A percentile compares a stretch with the other conserved stretches of the same genome.
Conservation (phyloP, 2,113 vertebrate genomes). For the Callipepla squamata region DNA sequence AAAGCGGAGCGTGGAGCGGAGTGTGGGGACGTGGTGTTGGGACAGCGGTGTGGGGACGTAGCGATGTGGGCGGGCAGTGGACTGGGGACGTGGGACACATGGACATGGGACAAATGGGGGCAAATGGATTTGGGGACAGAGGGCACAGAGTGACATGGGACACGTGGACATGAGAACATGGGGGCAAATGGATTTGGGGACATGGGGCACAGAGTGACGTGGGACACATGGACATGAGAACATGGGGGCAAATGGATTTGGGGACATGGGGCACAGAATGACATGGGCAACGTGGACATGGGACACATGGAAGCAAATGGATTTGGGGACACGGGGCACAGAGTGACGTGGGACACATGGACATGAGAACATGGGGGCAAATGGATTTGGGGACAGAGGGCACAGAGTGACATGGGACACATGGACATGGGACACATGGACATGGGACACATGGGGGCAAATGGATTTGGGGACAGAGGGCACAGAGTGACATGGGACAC, state of each 20-base stretch:
- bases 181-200: too few relatives aligned
- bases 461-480: not conserved
- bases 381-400: not conserved
- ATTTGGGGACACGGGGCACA: too few relatives aligned
- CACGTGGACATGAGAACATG: too few relatives aligned
- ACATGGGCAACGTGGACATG: not conserved
- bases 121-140: accelerated
- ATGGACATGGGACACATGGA: too few relatives aligned
- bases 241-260: accelerated
- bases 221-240: too few relatives aligned
- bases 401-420: not conserved
- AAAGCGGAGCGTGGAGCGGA: accelerated
- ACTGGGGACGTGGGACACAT: too few relatives aligned
- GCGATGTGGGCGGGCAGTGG: too few relatives aligned
- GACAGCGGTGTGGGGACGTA: too few relatives aligned
- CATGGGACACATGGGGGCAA: too few relatives aligned
- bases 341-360: too few relatives aligned
- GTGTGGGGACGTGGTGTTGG: too few relatives aligned
- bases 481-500: not conserved
- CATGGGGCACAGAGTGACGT: not conserved
- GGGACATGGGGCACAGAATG: not conserved
- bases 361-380: not conserved
- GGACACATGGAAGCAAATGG: too few relatives aligned
- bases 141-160: not conserved
- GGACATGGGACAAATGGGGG: not conserved